Evolutionary conservation across 2,888 invertebrate genomes (phyloP).

Genomic region (Sylvicola fuscatus): DNA sequence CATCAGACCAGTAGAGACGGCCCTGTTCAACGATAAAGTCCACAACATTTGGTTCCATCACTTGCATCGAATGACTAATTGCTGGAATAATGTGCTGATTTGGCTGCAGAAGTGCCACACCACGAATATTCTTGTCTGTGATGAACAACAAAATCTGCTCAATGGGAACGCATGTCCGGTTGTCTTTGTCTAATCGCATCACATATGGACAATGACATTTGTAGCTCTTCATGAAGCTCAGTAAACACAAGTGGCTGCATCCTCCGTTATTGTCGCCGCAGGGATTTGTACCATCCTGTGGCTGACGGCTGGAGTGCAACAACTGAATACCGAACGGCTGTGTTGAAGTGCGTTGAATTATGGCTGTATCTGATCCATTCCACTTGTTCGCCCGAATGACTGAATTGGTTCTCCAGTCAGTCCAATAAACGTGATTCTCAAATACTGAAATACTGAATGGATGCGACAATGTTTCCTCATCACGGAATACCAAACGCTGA

Average conservation of each 20-base stretch:
- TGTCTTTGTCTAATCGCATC: slow-evolving; percentile 49
- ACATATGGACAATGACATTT: slow-evolving; percentile 75
- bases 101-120: slow-evolving; percentile 57
- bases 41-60: slow-evolving; percentile 35
- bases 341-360: slow-evolving; percentile 61
- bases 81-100: slow-evolving; percentile 64
- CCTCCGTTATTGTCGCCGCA: slow-evolving; percentile 50
- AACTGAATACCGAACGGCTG: slow-evolving; percentile 86
- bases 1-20: slow-evolving; percentile 60
- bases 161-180: slow-evolving; percentile 38
- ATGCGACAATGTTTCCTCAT: slow-evolving; percentile 58
- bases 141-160: slow-evolving; percentile 62
- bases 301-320: slow-evolving; percentile 55
- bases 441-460: slow-evolving; percentile 77
- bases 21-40: slow-evolving; percentile 42
- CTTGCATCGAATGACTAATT: slow-evolving; percentile 33
- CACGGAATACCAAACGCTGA: slow-evolving; percentile 41
- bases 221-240: slow-evolving; percentile 32
- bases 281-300: slow-evolving; percentile 33
- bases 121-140: slow-evolving; percentile 55
- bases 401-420: slow-evolving; percentile 78
- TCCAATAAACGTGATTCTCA: slow-evolving; percentile 81
- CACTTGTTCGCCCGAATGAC: slow-evolving; percentile 77
- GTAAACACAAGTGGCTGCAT: slow-evolving; percentile 63
- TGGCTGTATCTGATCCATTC: slow-evolving; percentile 55